Evolutionary conservation across 2,888 invertebrate species (phyloP).

Genomic region (Orthosia incerta): DNA sequence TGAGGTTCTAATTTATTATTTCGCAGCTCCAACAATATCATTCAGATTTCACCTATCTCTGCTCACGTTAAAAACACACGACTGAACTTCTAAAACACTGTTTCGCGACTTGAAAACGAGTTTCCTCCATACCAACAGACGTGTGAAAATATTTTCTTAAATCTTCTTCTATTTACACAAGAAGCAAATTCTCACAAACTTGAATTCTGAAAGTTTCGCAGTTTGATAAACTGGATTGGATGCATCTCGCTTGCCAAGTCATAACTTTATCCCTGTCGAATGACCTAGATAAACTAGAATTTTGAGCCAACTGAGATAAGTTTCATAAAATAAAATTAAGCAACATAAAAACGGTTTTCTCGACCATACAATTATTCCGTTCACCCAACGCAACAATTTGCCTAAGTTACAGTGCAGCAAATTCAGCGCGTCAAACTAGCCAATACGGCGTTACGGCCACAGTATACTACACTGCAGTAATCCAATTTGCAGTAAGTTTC

Average conservation of each 20-base stretch:
- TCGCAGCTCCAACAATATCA: background rate
- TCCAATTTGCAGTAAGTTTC: slow-evolving; percentile 88
- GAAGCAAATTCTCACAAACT: slow-evolving; percentile 46
- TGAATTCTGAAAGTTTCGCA: slow-evolving; percentile 41
- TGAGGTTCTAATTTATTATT: background rate
- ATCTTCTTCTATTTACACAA: slow-evolving; percentile 32
- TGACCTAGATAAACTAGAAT: slow-evolving; percentile 43
- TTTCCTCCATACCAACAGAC: slow-evolving; percentile 30
- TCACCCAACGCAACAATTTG: slow-evolving; percentile 36
- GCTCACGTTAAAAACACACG: background rate
- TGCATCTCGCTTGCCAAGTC: slow-evolving; percentile 15
- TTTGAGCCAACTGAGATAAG: background rate
- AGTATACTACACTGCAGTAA: slow-evolving; percentile 76
- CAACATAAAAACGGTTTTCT: background rate
- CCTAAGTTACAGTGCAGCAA: slow-evolving; percentile 46
- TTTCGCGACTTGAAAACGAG: slow-evolving; percentile 36
- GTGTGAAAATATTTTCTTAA: slow-evolving; percentile 41
- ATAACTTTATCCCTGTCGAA: slow-evolving; percentile 35
- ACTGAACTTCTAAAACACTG: slow-evolving; percentile 12
- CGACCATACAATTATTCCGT: slow-evolving; percentile 14
- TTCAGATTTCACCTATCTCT: background rate
- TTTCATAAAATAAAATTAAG: slow-evolving; percentile 14
- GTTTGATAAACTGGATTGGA: slow-evolving; percentile 38
- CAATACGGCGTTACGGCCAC: slow-evolving; percentile 71
- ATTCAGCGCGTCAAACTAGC: slow-evolving; percentile 80